Conservation (phyloP, 2,888 invertebrate genomes). For the Dolichopus griseipennis region DNA sequence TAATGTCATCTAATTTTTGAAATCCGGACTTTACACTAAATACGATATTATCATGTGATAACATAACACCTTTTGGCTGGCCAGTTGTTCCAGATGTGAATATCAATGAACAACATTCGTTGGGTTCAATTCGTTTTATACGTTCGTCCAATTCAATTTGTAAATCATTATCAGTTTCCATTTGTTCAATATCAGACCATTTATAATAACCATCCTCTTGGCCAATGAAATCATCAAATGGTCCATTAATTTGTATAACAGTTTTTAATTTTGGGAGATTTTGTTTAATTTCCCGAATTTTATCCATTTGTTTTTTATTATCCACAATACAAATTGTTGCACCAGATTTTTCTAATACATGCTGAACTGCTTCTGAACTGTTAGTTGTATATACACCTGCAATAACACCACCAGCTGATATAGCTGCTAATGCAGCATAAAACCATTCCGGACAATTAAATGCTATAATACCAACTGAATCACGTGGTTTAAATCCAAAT, state of each 20-base stretch:
- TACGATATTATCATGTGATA: conserved; percentile 78
- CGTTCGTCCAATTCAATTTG: conserved; percentile 51
- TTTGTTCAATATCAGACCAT: conserved; percentile 27
- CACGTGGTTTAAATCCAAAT: conserved; percentile 62
- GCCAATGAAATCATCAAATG: conserved; percentile 33
- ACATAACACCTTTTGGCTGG: conserved; percentile 85
- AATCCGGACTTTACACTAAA: conserved; percentile 52
- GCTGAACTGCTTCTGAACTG: conserved; percentile 71
- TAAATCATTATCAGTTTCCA: conserved; percentile 34
- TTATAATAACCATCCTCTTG: conserved; percentile 35
- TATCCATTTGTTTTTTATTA: conserved; percentile 73
- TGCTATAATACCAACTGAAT: conserved; percentile 77
- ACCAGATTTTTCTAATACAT: conserved; percentile 61
- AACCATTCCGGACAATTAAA: conserved; percentile 92
- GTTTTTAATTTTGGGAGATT: conserved; percentile 65
- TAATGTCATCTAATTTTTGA: conserved; percentile 45
- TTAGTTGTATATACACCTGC: conserved; percentile 88
- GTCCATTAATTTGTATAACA: conserved; percentile 49
- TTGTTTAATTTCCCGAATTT: conserved; percentile 59
- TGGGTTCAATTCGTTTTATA: conserved; percentile 57
- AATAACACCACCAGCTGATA: conserved; percentile 77
- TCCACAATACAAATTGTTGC: conserved; percentile 82
- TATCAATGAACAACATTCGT: conserved; percentile 76
- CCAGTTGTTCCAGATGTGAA: conserved; percentile 85
- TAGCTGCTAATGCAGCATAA: conserved; percentile 69